phyloP scores from a whole-genome alignment of 1,140 invertebrate species.

The Cardiocondyla obscurior region DNA sequence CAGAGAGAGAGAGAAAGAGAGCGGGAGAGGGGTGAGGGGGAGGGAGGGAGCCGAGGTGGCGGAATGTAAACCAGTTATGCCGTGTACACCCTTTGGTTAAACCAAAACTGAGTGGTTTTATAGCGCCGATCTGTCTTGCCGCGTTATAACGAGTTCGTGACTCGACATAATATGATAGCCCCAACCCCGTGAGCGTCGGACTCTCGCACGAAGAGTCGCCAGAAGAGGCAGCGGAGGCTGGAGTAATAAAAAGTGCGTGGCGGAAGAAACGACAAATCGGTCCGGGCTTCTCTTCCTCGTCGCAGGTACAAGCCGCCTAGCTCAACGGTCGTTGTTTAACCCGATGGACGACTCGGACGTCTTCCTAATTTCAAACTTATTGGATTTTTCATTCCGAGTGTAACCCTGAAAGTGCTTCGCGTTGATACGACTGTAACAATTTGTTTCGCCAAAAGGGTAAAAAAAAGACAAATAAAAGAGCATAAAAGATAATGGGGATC shows the following conservation, averaged over 20 bases:
- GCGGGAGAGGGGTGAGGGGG: neutral
- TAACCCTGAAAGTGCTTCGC: slow-evolving; percentile 33
- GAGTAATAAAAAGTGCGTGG: slow-evolving; percentile 67
- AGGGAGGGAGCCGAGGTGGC: slow-evolving; percentile 60
- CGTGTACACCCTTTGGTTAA: slow-evolving; percentile 75
- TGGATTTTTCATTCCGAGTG: neutral
- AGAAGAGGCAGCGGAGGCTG: slow-evolving; percentile 42
- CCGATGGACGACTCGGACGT: neutral
- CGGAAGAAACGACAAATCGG: slow-evolving; percentile 69
- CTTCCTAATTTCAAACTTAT: neutral
- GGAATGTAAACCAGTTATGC: slow-evolving; percentile 81
- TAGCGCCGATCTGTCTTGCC: slow-evolving; percentile 81
- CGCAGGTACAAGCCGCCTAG: slow-evolving; percentile 28
- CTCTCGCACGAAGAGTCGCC: slow-evolving; percentile 63
- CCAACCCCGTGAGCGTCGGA: slow-evolving; percentile 73
- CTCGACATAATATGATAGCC: slow-evolving; percentile 83
- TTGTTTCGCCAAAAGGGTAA: slow-evolving; percentile 59
- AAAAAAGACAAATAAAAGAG: slow-evolving; percentile 56
- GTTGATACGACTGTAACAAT: slow-evolving; percentile 67
- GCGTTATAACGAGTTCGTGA: slow-evolving; percentile 84
- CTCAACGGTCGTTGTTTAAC: slow-evolving; percentile 24
- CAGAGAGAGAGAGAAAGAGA: slow-evolving; percentile 2
- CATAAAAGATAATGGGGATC: slow-evolving; percentile 70
- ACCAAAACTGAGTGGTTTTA: slow-evolving; percentile 80
- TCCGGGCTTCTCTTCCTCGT: slow-evolving; percentile 66